Conservation (phyloP, 1,140 invertebrate species). For the Zelostemma sp. region DNA sequence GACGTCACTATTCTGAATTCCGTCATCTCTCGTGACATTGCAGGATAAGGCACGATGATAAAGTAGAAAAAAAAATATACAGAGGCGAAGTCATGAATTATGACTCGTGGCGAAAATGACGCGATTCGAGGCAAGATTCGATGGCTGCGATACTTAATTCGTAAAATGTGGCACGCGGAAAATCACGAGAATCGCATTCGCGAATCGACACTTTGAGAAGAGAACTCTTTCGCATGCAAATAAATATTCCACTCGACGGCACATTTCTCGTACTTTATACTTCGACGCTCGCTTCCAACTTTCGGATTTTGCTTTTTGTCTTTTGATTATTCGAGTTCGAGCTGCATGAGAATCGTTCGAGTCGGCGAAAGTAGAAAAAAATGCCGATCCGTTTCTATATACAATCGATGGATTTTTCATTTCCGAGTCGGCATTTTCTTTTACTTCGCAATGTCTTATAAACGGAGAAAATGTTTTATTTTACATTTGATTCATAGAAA, state of each 20-base stretch:
- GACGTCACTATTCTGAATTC: background rate
- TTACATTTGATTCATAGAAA: too few species aligned
- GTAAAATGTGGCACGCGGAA: constrained; percentile 44
- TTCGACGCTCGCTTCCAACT: constrained; percentile 7
- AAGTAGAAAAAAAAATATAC: background rate
- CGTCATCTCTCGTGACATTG: background rate
- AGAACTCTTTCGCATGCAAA: constrained; percentile 10
- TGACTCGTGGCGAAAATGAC: constrained; percentile 6
- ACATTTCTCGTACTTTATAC: constrained; percentile 28
- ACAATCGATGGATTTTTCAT: too few species aligned
- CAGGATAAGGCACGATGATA: too few species aligned
- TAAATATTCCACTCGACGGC: constrained; percentile 36
- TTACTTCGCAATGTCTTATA: constrained; percentile 13
- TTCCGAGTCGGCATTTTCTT: too few species aligned
- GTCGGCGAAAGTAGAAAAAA: background rate
- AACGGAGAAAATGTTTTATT: constrained; percentile 18
- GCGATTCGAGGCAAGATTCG: constrained; percentile 31
- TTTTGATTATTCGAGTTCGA: background rate
- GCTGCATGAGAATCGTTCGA: background rate
- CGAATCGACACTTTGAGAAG: constrained; percentile 20
- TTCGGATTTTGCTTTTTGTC: too few species aligned
- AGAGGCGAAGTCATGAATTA: constrained; percentile 4
- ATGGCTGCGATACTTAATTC: constrained; percentile 39
- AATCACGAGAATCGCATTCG: constrained; percentile 41
- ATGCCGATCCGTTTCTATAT: background rate